phyloP scores from a whole-genome alignment of 2,113 vertebrate species.

The Callopanchax toddi region DNA sequence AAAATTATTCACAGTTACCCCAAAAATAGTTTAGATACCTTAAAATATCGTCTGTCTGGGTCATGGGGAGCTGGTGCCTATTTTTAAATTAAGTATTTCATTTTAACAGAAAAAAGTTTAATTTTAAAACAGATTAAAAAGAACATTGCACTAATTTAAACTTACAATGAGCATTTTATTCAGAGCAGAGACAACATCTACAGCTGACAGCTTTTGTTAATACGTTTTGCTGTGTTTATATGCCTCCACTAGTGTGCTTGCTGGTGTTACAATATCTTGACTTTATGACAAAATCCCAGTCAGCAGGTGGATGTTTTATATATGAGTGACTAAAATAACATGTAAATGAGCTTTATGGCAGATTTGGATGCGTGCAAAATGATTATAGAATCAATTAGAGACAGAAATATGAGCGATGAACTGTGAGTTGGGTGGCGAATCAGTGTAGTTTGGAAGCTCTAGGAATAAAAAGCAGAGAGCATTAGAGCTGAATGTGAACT shows the following conservation, averaged over 20 bases:
- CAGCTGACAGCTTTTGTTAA: background rate
- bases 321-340: background rate
- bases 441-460: slow-evolving; percentile 5
- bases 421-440: background rate
- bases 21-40: too few relatives aligned
- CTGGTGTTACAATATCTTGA: background rate
- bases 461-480: background rate
- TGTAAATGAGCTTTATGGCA: background rate
- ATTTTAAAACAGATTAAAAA: too few relatives aligned
- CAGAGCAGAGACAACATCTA: too few relatives aligned
- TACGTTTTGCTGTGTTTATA: background rate
- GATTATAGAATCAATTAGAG: slow-evolving; percentile 11
- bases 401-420: slow-evolving; percentile 1
- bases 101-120: too few relatives aligned
- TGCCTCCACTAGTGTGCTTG: slow-evolving; percentile 42
- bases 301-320: background rate
- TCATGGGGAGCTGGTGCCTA: too few relatives aligned
- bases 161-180: too few relatives aligned
- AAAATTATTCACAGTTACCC: too few relatives aligned
- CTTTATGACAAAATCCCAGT: background rate
- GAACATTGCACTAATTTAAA: too few relatives aligned
- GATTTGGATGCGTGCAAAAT: background rate
- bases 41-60: too few relatives aligned
- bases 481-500: background rate
- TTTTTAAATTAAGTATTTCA: too few relatives aligned